Conservation (phyloP, 2,888 invertebrate species). For the Copidosoma aretas region DNA sequence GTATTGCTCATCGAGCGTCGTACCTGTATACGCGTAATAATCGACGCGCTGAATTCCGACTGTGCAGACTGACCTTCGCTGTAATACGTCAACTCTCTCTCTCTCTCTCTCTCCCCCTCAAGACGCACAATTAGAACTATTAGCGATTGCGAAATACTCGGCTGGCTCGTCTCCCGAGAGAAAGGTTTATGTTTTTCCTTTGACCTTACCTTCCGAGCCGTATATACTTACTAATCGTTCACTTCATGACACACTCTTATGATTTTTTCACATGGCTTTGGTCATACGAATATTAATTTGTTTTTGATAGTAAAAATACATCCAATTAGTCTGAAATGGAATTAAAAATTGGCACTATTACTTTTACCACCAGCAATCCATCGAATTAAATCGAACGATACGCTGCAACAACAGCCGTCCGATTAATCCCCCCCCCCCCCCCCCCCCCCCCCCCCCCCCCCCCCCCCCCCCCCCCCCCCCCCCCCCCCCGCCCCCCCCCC, state of each 20-base stretch:
- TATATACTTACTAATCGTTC: too few relatives aligned
- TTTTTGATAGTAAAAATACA: too few relatives aligned
- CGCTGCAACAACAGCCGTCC: neutral
- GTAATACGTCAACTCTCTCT: neutral
- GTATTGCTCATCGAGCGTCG: constrained; percentile 1
- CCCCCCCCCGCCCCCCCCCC: neutral
- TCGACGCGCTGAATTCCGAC: constrained; percentile 24
- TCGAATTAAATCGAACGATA: too few relatives aligned
- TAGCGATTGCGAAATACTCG: constrained; percentile 43
- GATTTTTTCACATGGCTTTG: too few relatives aligned
- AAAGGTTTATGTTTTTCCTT: constrained; percentile 25
- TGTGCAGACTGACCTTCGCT: constrained; percentile 15
- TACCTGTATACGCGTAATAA: constrained; percentile 9
- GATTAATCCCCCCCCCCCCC: neutral
- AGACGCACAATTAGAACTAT: constrained; percentile 43
- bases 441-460: too few relatives aligned
- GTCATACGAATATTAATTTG: too few relatives aligned
- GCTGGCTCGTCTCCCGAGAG: constrained; percentile 10
- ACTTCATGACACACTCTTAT: too few relatives aligned
- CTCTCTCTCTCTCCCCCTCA: too few relatives aligned
- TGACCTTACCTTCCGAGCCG: neutral
- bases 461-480: too few relatives aligned
- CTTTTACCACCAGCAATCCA: too few relatives aligned
- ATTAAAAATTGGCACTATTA: too few relatives aligned
- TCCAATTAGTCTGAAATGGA: too few relatives aligned